Evolutionary conservation across 2,888 invertebrate species (phyloP).

Genomic region (Drosophila anomelani): DNA sequence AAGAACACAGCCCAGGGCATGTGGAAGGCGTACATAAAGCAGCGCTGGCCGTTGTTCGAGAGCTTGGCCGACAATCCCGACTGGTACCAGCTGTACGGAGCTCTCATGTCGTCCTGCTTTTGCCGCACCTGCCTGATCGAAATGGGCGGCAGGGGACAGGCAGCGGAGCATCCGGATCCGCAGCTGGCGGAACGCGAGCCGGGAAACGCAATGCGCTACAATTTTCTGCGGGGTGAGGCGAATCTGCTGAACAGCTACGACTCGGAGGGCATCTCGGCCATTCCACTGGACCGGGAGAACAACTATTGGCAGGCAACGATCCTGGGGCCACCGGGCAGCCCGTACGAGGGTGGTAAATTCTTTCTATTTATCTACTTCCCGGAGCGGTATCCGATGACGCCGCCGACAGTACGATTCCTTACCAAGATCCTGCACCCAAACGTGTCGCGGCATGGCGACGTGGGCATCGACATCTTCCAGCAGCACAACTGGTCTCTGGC

Average conservation of each 20-base stretch:
- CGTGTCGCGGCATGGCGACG: slow-evolving; percentile 97
- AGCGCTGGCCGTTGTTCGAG: slow-evolving; percentile 94
- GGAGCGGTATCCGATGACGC: slow-evolving; percentile 94
- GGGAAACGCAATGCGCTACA: slow-evolving; percentile 93
- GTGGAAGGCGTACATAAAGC: slow-evolving; percentile 91
- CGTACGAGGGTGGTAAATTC: slow-evolving; percentile 97
- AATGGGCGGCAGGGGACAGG: slow-evolving; percentile 90
- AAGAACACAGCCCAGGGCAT: slow-evolving; percentile 91
- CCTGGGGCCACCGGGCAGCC: slow-evolving; percentile 95
- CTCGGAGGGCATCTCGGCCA: slow-evolving; percentile 84
- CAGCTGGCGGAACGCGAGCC: slow-evolving; percentile 89
- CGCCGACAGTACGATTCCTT: slow-evolving; percentile 95
- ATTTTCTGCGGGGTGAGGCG: slow-evolving; percentile 91
- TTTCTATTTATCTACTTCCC: slow-evolving; percentile 96
- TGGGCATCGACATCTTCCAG: slow-evolving; percentile 97
- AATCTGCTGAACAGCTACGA: slow-evolving; percentile 83
- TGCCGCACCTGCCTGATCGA: slow-evolving; percentile 95
- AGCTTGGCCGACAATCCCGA: slow-evolving; percentile 89
- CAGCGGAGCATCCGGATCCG: slow-evolving; percentile 85
- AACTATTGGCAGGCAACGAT: slow-evolving; percentile 97
- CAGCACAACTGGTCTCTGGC: slow-evolving; percentile 98
- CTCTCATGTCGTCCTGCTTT: slow-evolving; percentile 91
- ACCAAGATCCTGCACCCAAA: slow-evolving; percentile 98
- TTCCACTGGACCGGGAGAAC: slow-evolving; percentile 84
- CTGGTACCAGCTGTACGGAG: slow-evolving; percentile 92